Evolutionary conservation across 2,797 vertebrate genomes (phyloP), one percentile per base, ranked within the genome.

Genomic region (Malacoctenus gilli): DNA sequence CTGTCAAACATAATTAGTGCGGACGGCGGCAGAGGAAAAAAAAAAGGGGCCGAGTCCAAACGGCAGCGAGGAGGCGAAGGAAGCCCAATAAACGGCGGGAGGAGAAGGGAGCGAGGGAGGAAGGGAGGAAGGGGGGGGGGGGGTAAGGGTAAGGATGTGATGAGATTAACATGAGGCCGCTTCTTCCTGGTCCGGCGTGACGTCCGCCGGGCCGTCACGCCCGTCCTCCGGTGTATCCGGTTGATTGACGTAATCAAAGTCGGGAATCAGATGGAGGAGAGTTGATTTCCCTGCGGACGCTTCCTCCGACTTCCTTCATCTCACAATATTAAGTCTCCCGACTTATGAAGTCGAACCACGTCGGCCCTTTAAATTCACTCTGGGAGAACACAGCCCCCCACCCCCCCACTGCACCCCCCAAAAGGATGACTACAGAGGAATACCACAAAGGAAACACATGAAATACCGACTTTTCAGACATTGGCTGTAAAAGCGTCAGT

Each of bases 1-100:
- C 58, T 48, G 82, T 77, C 79, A 77, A 64, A 64, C 76, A 43
- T 34, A 67, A 79, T 82, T 66, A 77, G 32, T 60, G 51, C 2
- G 38, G 47, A 28, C 1, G 12, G 53, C 38, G 0, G 51, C 38
- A 51, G 55, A 54, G 47, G 39, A 41, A 20, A 32, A 39, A 11
- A 13, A 12, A 32, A 8, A 22, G 37, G 20, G 11, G 19, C 32
- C 10, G 18, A 10, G 16, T 15, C 10, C 16, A 18, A 19, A 11
- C n/a, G n/a, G 5, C 35, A 8, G 10, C 18, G 15, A 3, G 12
- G 38, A 19, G 12, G 38, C 1, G 12, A 9, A 28, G 25, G 25
- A 28, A 28, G 25, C 25, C 6, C 25, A 28, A 28, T 28, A n/a
- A n/a, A n/a, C n/a, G n/a, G n/a, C n/a, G n/a, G n/a, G n/a, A n/a